Base-by-base conservation (phyloP, 2,888 invertebrate genomes). In the Trimorus sp. region DNA sequence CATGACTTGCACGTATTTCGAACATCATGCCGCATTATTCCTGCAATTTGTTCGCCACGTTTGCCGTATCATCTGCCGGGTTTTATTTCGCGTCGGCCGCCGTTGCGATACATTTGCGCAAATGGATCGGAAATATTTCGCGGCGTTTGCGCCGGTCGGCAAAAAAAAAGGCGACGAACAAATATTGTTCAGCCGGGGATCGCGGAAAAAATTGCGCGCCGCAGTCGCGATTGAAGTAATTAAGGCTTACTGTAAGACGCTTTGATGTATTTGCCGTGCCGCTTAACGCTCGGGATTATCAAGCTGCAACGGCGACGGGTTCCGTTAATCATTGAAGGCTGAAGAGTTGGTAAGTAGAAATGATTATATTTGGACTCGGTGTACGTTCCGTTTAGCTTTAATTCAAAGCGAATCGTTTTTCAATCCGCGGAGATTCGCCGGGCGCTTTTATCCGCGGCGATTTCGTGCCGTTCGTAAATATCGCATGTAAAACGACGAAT, bases 1-100 rank as follows among this genome's bases (percentile, higher is more conserved):
- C 66, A 68, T 79, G 78, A 79, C 78, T 79, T 60, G 78, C 78
- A 56, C 66, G 66, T 71, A 78, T 71, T 71, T 71, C 49, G 51
- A 66, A 79, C 66, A 79, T 71, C 71, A 73, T 73, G 66, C n/a
- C 36, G 66, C 42, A 66, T 78, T 79, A 79, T 79, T 79, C 12
- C 60, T 66, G 58, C 60, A 79, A 73, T 79, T 79, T 59, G 56
- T 73, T 71, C 54, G 51, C 14, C 38, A 38, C 78, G 56, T 78
- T 78, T 79, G 78, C 59, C 60, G 26, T 79, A 66, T 79, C 73
- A 79, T 79, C 60, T 45, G 66, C 37, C n/a, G 49, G 45, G 53
- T 79, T 73, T 73, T 56, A 60, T 76, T 76, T 66, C 45, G 5
- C 14, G 59, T 51, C 15, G 45, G 42, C 42, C 36, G 0, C 16